These are phyloP conservation scores for Automeris io DNA, from an alignment of 2,888 invertebrate genomes.

Conservation along the genomic window DNA sequence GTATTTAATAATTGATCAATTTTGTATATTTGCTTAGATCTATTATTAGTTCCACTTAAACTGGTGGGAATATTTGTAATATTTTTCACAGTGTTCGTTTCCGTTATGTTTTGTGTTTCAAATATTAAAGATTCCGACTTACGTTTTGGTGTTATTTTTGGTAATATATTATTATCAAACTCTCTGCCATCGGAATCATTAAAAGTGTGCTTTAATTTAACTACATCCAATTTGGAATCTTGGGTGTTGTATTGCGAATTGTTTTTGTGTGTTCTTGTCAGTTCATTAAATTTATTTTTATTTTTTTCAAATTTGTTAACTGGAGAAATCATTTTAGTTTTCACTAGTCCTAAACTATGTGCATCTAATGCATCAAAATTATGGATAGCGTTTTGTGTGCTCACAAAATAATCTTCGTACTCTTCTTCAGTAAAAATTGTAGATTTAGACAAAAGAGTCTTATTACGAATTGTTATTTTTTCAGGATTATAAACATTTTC, in stretches of 20 bases:
- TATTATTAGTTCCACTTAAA: neutral
- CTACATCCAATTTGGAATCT: neutral
- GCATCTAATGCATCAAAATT: conserved; percentile 16
- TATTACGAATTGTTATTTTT: conserved; percentile 2
- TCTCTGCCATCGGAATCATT: neutral
- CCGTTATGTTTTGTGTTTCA: neutral
- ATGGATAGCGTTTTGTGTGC: conserved; percentile 8
- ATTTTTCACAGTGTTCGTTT: neutral
- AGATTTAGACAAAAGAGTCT: conserved; percentile 7
- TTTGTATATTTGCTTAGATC: neutral
- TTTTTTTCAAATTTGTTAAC: neutral
- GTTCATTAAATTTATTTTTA: conserved; percentile 1
- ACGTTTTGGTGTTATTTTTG: neutral
- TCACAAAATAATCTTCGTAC: conserved; percentile 19
- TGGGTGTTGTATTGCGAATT: neutral
- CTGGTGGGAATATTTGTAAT: neutral
- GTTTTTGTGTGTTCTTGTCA: neutral
- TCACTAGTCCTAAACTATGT: conserved; percentile 19
- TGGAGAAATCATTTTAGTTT: conserved; percentile 17
- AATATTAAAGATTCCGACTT: no score
- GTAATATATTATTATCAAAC: neutral
- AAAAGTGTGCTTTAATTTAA: neutral
- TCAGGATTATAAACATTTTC: neutral
- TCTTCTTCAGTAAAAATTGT: conserved; percentile 17
- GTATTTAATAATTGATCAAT: neutral